Evolutionary conservation across 2,113 vertebrate species (phyloP).

Genomic region (Microtus ochrogaster): DNA sequence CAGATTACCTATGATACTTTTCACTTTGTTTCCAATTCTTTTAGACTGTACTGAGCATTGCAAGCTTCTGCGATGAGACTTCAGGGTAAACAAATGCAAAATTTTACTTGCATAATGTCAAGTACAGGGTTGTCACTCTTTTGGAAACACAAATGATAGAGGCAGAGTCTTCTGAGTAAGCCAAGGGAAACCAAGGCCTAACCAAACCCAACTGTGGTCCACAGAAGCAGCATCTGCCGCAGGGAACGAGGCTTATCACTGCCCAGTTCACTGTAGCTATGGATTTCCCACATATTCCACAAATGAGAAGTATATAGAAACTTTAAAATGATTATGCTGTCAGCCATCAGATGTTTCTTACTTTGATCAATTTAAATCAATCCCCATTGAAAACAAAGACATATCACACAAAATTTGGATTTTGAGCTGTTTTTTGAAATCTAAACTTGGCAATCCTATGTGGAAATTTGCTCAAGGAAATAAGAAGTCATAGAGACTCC

Average conservation of each 20-base stretch:
- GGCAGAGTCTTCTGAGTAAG: no score
- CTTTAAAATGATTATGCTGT: not conserved
- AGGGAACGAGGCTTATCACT: not conserved
- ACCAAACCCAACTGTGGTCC: rapidly evolving
- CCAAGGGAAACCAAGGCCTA: not conserved
- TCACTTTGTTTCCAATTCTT: not conserved
- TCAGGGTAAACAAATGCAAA: not conserved
- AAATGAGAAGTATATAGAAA: not conserved
- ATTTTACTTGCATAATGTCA: not conserved
- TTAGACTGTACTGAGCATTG: not conserved
- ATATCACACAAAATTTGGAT: not conserved
- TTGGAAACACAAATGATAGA: not conserved
- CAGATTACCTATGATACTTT: not conserved
- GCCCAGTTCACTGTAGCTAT: not conserved
- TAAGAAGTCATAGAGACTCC: no score
- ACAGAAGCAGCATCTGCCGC: no score
- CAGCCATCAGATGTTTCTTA: not conserved
- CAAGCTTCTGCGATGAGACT: not conserved
- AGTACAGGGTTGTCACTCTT: not conserved
- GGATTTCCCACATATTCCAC: not conserved
- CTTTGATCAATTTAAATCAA: not conserved
- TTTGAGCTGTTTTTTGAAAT: not conserved
- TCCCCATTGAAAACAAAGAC: not conserved
- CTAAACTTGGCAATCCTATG: not conserved
- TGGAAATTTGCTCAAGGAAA: not conserved